A percentile compares a stretch with the other conserved stretches of the same genome.
Conservation (phyloP, 2,113 vertebrate genomes). For the Lipotes vexillifer region DNA sequence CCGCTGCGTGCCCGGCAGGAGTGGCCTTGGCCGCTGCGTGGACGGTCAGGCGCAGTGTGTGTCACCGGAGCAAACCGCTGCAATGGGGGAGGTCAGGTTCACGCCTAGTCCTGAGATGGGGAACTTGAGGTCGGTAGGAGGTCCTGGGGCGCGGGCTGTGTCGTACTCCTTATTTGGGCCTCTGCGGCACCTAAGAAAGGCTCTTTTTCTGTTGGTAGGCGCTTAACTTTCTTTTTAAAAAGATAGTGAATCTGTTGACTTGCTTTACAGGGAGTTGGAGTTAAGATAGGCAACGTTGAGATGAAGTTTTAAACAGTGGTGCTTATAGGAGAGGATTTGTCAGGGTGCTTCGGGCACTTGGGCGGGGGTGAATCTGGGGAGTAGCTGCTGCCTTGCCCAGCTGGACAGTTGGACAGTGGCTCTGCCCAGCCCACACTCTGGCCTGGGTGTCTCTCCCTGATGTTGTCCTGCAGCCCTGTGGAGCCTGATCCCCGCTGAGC, state of each 20-base stretch:
- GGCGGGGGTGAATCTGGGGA: neutral
- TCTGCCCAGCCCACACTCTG: neutral
- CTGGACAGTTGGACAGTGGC: too few species aligned
- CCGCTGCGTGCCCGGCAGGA: accelerated
- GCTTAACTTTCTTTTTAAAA: neutral
- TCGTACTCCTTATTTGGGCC: accelerated
- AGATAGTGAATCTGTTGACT: neutral
- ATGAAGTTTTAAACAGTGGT: neutral
- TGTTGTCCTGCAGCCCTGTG: accelerated
- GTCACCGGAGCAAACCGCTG: neutral
- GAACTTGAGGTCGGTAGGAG: neutral
- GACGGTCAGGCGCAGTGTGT: neutral
- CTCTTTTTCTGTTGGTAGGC: neutral
- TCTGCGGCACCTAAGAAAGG: neutral
- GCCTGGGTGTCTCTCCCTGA: neutral
- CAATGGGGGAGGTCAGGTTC: neutral
- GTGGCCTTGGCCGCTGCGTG: neutral
- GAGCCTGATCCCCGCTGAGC: neutral
- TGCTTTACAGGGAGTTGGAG: neutral
- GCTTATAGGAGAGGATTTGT: neutral
- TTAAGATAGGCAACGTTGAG: too few species aligned
- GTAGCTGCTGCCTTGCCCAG: too few species aligned
- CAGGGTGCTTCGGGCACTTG: accelerated
- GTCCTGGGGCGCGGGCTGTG: accelerated
- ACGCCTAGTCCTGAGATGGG: neutral